Evolutionary conservation across 2,797 vertebrate genomes (phyloP).

Genomic region (Sciurus carolinensis): DNA sequence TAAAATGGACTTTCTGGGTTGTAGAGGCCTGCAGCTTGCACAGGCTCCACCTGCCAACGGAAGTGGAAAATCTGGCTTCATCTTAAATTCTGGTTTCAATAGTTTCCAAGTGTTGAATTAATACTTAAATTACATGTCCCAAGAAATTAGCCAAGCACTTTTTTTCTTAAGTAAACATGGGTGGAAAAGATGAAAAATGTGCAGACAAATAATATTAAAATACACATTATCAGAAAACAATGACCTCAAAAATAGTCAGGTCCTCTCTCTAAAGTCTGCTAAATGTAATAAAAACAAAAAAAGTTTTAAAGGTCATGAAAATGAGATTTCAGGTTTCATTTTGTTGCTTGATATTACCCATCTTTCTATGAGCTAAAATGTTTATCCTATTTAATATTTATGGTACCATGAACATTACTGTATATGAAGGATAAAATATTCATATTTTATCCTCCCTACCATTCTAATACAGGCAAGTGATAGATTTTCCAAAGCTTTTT

Average conservation of each 20-base stretch:
- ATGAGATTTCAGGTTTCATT: neutral
- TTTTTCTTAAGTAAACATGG: neutral
- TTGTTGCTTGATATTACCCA: neutral
- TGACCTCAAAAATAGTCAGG: neutral
- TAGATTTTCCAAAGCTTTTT: neutral
- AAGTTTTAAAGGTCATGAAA: neutral
- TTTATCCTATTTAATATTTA: neutral
- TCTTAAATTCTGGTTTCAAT: too few relatives aligned
- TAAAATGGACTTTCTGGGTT: too few relatives aligned
- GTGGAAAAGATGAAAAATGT: neutral
- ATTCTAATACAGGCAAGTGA: neutral
- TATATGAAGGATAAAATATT: neutral
- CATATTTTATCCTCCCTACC: neutral
- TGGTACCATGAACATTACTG: neutral
- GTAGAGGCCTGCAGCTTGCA: too few relatives aligned
- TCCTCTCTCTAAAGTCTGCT: neutral
- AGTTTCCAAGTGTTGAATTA: neutral
- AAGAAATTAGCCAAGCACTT: neutral
- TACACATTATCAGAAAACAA: neutral
- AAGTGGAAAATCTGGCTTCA: too few relatives aligned
- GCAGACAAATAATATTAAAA: neutral
- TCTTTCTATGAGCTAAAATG: neutral
- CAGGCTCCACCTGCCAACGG: too few relatives aligned
- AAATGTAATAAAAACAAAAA: neutral
- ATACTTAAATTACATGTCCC: neutral